These are phyloP conservation scores for Bombus fervidus DNA, from an alignment of 1,140 invertebrate species.

Conservation along the genomic window DNA sequence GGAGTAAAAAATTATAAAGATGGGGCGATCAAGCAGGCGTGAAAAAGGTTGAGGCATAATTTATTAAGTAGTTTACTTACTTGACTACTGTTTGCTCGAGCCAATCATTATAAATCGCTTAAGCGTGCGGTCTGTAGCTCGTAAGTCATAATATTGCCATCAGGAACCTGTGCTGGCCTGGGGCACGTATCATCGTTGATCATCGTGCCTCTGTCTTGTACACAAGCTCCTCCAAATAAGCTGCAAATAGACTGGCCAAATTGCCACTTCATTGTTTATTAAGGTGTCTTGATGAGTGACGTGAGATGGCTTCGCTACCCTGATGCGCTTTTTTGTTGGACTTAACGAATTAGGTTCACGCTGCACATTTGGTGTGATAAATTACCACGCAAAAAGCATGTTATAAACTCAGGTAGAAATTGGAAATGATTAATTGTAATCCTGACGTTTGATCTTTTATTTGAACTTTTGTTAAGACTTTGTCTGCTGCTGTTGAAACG, in stretches of 20 bases:
- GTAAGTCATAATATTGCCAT: conserved; percentile 7
- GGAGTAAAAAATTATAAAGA: neutral
- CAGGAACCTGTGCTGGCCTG: neutral
- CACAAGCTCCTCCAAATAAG: neutral
- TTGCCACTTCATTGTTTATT: conserved; percentile 30
- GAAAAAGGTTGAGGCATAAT: conserved; percentile 32
- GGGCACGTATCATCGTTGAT: conserved; percentile 19
- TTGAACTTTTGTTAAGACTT: neutral
- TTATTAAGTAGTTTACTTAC: conserved; percentile 46
- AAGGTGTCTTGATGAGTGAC: neutral
- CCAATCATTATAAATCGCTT: conserved; percentile 56
- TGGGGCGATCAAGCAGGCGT: conserved; percentile 7
- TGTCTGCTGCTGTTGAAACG: neutral
- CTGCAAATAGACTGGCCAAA: conserved; percentile 7
- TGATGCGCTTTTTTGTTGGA: neutral
- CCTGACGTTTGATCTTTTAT: neutral
- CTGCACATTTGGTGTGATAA: neutral
- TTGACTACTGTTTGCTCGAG: conserved; percentile 45
- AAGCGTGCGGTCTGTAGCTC: neutral
- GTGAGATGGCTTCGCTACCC: neutral
- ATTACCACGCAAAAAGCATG: neutral
- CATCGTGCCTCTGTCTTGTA: neutral
- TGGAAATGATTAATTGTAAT: neutral
- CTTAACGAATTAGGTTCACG: neutral
- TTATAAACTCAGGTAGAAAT: neutral